These are phyloP conservation scores for Formicarius rufipectus DNA, from an alignment of 2,113 vertebrate species.

Conservation along the genomic window DNA sequence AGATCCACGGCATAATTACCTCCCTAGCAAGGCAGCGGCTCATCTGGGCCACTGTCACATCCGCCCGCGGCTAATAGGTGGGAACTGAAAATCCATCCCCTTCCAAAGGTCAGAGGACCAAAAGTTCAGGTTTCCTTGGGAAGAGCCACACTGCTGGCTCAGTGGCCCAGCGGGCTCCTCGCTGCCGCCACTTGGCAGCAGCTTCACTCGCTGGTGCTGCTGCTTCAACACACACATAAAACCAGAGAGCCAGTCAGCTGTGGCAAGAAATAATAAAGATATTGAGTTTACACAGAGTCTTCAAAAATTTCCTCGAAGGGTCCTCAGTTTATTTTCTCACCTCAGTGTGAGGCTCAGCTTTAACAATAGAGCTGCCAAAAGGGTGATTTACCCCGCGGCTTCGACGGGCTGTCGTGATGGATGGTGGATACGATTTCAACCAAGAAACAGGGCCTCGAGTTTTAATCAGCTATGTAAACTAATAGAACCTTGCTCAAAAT, in stretches of 20 bases:
- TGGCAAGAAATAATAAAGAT: constrained; percentile 5
- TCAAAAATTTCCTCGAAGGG: not conserved
- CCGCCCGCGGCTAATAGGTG: not conserved
- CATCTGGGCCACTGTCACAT: not conserved
- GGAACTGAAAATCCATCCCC: not conserved
- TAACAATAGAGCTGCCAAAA: not conserved
- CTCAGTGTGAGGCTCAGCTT: not conserved
- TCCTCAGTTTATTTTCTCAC: constrained; percentile 24
- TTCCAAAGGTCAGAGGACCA: not conserved
- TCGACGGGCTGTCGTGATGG: not conserved
- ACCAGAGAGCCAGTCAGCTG: not conserved
- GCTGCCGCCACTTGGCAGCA: not conserved
- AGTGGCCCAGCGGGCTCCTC: not conserved
- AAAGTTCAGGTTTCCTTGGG: not conserved
- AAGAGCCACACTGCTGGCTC: not conserved
- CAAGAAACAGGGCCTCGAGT: not conserved
- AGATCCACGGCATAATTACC: not conserved
- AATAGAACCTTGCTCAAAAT: not conserved
- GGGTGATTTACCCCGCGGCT: not conserved
- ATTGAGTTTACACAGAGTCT: not conserved
- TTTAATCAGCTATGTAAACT: constrained; percentile 48
- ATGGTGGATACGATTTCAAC: constrained; percentile 10
- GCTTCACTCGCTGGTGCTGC: not conserved
- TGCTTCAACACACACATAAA: not conserved
- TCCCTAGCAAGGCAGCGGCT: not conserved